phyloP scores from a whole-genome alignment of 2,113 vertebrate genomes.

The Cyanocitta stelleri region DNA sequence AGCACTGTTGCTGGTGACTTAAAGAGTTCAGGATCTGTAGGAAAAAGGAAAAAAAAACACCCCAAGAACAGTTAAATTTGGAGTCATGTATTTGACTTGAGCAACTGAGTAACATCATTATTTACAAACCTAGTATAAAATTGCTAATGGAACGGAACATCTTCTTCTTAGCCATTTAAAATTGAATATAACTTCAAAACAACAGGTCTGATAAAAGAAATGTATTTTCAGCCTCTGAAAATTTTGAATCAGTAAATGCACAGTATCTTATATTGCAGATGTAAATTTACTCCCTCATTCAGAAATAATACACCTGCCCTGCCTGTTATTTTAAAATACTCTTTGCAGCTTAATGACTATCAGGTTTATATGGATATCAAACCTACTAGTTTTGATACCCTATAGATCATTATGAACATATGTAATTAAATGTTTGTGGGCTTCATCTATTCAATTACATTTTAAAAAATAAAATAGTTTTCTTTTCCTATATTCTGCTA shows the following conservation, averaged over 20 bases:
- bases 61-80: background rate
- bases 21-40: conserved; percentile 76
- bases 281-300: background rate
- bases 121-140: background rate
- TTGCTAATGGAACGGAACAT: background rate
- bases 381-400: background rate
- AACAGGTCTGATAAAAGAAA: background rate
- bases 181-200: background rate
- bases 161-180: background rate
- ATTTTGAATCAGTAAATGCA: background rate
- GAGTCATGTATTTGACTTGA: background rate
- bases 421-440: background rate
- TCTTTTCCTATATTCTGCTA: background rate
- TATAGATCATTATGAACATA: background rate
- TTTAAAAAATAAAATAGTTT: background rate
- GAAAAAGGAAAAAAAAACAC: background rate
- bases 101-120: background rate
- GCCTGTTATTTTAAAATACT: background rate
- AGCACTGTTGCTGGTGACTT: conserved; percentile 53
- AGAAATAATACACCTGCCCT: background rate
- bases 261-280: background rate
- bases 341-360: background rate
- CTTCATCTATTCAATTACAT: background rate
- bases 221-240: background rate
- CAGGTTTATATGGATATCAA: background rate